These are phyloP conservation scores for Parotia lawesii DNA, from an alignment of 2,113 vertebrate species.

Conservation along the genomic window DNA sequence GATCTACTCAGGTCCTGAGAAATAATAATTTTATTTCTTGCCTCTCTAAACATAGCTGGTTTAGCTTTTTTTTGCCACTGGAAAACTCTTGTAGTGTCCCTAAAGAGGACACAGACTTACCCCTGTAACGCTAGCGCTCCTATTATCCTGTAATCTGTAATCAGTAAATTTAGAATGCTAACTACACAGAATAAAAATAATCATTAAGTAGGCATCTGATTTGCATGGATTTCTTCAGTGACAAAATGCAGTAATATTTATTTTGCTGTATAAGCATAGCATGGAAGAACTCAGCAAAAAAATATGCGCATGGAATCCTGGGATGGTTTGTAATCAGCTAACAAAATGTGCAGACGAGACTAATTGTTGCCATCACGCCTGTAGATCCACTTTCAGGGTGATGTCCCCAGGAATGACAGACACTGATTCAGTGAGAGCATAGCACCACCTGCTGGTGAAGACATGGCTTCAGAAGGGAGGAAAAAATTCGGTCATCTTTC, in stretches of 20 bases:
- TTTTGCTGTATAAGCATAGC: neutral
- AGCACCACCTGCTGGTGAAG: slow-evolving; percentile 17
- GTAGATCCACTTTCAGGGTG: neutral
- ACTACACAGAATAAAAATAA: neutral
- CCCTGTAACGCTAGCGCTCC: neutral
- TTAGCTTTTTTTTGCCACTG: neutral
- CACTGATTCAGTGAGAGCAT: neutral
- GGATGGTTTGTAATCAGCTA: neutral
- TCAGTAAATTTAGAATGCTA: neutral
- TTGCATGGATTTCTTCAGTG: neutral
- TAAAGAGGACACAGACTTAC: neutral
- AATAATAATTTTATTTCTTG: neutral
- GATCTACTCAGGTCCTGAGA: neutral
- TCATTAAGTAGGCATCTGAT: neutral
- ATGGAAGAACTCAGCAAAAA: neutral
- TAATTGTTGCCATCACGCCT: neutral
- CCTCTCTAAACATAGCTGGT: neutral
- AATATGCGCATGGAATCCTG: fast-evolving
- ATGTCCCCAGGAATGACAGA: neutral
- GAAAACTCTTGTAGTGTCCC: neutral
- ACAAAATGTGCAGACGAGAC: neutral
- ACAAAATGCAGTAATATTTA: neutral
- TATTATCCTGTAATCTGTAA: neutral
- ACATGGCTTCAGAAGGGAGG: neutral
- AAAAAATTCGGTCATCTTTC: neutral